Evolutionary conservation across 2,113 vertebrate species (phyloP), one percentile per base, ranked within the genome.

Genomic region (Antechinus flavipes): DNA sequence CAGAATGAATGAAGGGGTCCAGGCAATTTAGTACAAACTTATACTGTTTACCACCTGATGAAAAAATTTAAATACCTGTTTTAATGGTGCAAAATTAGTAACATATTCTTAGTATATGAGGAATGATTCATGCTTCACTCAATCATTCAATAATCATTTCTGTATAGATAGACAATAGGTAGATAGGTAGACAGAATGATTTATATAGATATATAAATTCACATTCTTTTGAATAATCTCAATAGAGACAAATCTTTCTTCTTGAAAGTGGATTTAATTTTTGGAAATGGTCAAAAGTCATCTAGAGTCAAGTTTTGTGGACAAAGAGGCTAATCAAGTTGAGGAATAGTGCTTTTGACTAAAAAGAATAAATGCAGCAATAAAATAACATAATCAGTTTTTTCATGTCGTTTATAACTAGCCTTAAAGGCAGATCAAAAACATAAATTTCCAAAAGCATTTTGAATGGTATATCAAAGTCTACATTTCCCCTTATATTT

Each of bases 291-390:
- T 3, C 58, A 54, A 96, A 96, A 54, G 52, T 93, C 54, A 93
- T 94, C 96, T 97, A 92, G 61, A 94, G 96, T 90, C 19, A 93
- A 92, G 89, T 46, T 49, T 94, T 90, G 94, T 93, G 90, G 93
- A 92, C 92, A 94, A 92, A 96, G 56, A 92, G 84, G 89, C 58
- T 93, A 93, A 55, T 50, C 89, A 94, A 96, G 94, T 91, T 91
- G 30, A 47, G 53, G 27, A 95, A 94, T 93, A 90, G 89, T 91
- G 95, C 94, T 97, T 97, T 97, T 97, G 95, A 95, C 93, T 0
- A 68, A 93, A 93, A 97, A 96, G 96, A 96, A 30, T 89, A 96
- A 30, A 68, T 68, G 47, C 61, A 54, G 46, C 52, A 92, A 26
- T 89, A 54, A 42, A 95, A 89, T 91, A 95, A 93, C 54, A 56